Base-by-base conservation (phyloP, 2,797 vertebrate genomes). In the Sylvia borin region DNA sequence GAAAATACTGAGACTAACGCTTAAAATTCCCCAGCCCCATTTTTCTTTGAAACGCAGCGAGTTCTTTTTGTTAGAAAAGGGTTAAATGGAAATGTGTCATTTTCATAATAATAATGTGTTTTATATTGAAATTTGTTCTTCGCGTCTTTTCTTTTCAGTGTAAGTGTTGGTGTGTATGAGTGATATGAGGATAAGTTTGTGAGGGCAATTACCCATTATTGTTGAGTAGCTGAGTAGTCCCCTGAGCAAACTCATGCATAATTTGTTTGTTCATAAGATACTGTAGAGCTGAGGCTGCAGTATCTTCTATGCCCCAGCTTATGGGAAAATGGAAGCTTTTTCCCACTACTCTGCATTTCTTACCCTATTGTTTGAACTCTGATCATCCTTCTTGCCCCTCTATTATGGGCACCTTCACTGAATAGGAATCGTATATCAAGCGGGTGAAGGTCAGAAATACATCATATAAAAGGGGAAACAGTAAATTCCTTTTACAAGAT, bases 181-280 rank as follows among this genome's bases (percentile, higher is more conserved):
- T 94, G 90, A 98, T 97, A 97, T 88, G 87, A 98, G 93, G 95
- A 97, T 97, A 97, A 74, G 72, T 97, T 98, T 97, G 96, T 96
- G 96, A 95, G 97, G 96, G 95, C 95, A 98, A 98, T 97, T 98
- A 96, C 95, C 96, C 97, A 98, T 97, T 98, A 98, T 96, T 97
- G 94, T 97, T 95, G 96, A 98, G 96, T 88, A 96, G 96, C 96
- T 97, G 97, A 96, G 97, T 96, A 96, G 92, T 97, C 97, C 97
- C 97, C 85, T 80, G 97, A 97, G 97, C 96, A 97, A 97, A 97
- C 96, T 97, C 97, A 97, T 93, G 96, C 94, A 96, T 97, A 97
- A 98, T 98, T 98, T 98, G 96, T 97, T 97, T 98, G 97, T 98
- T 96, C 95, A 97, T 97, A 97, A 97, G 95, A 96, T 94, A 97